Percentiles rank a stretch among this genome's conserved stretches.
phyloP scores from a whole-genome alignment of 2,888 invertebrate species.

The Synanthedon andrenaeformis region DNA sequence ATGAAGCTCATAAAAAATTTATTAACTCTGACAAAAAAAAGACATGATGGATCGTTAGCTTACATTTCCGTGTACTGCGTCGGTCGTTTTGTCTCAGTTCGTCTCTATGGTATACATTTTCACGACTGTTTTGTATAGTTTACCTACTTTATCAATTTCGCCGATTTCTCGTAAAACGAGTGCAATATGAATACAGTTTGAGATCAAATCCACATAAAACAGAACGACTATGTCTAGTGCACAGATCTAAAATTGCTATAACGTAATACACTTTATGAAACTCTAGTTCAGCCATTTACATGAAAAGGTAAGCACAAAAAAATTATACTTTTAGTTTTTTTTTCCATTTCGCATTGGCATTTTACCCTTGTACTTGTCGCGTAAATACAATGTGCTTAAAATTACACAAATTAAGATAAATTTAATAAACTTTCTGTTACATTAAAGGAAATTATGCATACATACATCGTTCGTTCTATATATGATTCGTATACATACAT shows the following conservation, averaged over 20 bases:
- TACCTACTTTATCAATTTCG: constrained; percentile 62
- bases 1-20: constrained; percentile 1
- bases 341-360: constrained; percentile 34
- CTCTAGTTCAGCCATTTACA: constrained; percentile 66
- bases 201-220: constrained; percentile 26
- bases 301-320: constrained; percentile 69
- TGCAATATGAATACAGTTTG: constrained; percentile 48
- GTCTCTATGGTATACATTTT: constrained; percentile 59
- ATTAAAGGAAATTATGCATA: constrained; percentile 27
- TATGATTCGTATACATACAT: constrained; percentile 40
- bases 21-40: constrained; percentile 5
- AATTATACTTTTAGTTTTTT: constrained; percentile 51
- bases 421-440: constrained; percentile 20
- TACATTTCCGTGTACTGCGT: constrained; percentile 6
- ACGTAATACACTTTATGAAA: constrained; percentile 29
- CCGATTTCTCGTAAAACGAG: constrained; percentile 57
- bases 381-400: constrained; percentile 7
- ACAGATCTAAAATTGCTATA: constrained; percentile 29
- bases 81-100: not conserved
- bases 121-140: constrained; percentile 71
- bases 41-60: constrained; percentile 6
- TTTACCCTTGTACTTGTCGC: constrained; percentile 23
- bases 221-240: constrained; percentile 45
- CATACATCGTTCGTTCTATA: constrained; percentile 18
- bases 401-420: not conserved